Evolutionary conservation across 2,888 invertebrate species (phyloP).

Genomic region (Alitta virens): DNA sequence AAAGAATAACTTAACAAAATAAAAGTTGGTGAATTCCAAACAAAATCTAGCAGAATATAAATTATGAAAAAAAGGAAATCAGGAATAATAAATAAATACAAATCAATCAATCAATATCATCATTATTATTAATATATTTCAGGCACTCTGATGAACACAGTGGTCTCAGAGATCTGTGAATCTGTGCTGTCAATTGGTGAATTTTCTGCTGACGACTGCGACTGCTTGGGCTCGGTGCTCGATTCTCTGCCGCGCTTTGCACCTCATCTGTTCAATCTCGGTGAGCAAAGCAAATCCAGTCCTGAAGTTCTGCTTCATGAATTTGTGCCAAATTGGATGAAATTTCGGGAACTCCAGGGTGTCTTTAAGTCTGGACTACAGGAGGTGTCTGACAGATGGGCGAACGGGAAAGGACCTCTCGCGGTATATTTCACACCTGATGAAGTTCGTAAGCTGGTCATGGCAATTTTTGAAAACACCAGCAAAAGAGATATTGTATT

Average conservation of each 20-base stretch:
- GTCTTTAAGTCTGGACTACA: conserved; percentile 21
- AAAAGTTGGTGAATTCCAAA: too few relatives aligned
- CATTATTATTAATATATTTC: too few relatives aligned
- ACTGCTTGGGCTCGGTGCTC: conserved; percentile 20
- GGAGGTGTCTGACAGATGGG: conserved; percentile 32
- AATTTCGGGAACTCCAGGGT: conserved; percentile 25
- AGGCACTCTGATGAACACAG: conserved; percentile 26
- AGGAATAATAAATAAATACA: too few relatives aligned
- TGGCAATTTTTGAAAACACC: conserved; percentile 34
- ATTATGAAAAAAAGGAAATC: too few relatives aligned
- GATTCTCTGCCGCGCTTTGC: conserved; percentile 10
- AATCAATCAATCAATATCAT: too few relatives aligned
- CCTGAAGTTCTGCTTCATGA: conserved; percentile 25
- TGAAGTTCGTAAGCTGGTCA: conserved; percentile 25
- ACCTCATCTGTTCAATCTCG: conserved; percentile 16
- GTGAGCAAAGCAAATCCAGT: conserved; percentile 2
- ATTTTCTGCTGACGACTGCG: conserved; percentile 31
- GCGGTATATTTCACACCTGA: conserved; percentile 28
- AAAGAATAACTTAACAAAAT: too few relatives aligned
- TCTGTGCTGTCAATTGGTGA: conserved; percentile 26
- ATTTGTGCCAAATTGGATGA: conserved; percentile 28
- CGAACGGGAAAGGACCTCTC: conserved; percentile 33
- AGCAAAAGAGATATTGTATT: conserved; percentile 26
- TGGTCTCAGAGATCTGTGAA: conserved; percentile 25
- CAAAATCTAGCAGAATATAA: too few relatives aligned